A percentile compares a stretch with the other conserved stretches of the same genome.
phyloP scores from a whole-genome alignment of 2,113 vertebrate genomes.

The Percina caprodes region DNA sequence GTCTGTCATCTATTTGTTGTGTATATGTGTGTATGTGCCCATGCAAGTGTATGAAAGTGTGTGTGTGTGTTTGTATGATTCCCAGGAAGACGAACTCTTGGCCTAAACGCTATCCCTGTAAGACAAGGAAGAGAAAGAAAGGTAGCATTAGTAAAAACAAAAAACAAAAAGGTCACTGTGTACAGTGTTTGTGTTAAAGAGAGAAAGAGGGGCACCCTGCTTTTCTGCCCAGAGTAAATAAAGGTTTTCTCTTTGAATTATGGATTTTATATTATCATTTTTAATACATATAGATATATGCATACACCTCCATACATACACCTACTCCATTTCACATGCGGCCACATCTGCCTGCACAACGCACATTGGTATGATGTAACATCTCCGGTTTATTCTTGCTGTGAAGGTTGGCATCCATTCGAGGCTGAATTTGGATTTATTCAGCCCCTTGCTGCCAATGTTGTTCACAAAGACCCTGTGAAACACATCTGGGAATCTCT shows the following conservation, averaged over 20 bases:
- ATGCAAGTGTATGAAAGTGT: constrained; percentile 26
- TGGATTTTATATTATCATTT: constrained; percentile 30
- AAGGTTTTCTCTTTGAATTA: constrained; percentile 19
- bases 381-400: constrained; percentile 41
- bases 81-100: constrained; percentile 51
- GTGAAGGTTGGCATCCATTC: constrained; percentile 31
- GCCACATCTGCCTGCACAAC: constrained; percentile 51
- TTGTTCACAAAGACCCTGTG: constrained; percentile 56
- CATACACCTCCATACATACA: constrained; percentile 51
- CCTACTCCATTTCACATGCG: constrained; percentile 55
- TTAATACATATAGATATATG: constrained; percentile 41
- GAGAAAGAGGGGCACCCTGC: not conserved
- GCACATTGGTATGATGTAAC: constrained; percentile 51
- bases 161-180: not conserved
- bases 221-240: not conserved
- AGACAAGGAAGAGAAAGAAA: constrained; percentile 50
- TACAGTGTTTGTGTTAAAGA: not conserved
- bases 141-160: constrained; percentile 31
- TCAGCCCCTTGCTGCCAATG: constrained; percentile 42
- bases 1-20: constrained; percentile 57
- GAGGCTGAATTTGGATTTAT: constrained; percentile 51
- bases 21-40: constrained; percentile 5
- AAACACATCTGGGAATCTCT: constrained; percentile 58
- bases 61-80: constrained; percentile 19
- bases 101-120: constrained; percentile 75